Conservation (phyloP, 2,113 vertebrate genomes). For the Canis aureus region DNA sequence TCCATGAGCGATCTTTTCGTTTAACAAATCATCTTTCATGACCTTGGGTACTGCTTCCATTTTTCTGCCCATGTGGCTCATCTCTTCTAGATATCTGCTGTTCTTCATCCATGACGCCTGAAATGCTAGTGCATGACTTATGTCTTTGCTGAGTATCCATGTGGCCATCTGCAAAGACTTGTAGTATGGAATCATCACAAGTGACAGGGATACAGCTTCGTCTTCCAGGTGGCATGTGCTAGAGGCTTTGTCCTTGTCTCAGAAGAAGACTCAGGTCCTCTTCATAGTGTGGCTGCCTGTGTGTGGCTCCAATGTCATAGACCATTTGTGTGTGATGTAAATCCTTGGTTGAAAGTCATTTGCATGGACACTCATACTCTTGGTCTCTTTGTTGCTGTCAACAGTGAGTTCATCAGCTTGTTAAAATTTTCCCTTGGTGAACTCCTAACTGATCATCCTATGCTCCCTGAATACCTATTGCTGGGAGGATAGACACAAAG, state of each 20-base stretch:
- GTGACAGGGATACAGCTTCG: not conserved
- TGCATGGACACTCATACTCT: slow-evolving; percentile 17
- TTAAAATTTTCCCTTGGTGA: not conserved
- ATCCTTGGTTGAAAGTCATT: slow-evolving; percentile 38
- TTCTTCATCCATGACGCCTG: not conserved
- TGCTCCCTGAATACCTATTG: not conserved
- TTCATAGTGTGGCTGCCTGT: not conserved
- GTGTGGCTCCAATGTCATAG: not conserved
- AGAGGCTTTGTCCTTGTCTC: not conserved
- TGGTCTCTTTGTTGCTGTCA: slow-evolving; percentile 18
- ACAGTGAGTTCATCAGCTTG: slow-evolving; percentile 43
- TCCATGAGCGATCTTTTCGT: not conserved
- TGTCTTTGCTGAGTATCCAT: not conserved
- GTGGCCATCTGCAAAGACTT: not conserved
- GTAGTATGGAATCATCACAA: not conserved
- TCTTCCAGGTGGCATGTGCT: not conserved
- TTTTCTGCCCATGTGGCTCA: not conserved
- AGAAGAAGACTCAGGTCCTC: not conserved
- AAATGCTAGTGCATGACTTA: not conserved
- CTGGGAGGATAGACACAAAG: not conserved
- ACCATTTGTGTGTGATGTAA: not conserved
- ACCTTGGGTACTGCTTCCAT: not conserved
- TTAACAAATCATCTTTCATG: not conserved
- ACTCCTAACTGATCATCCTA: slow-evolving; percentile 39
- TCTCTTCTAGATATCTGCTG: not conserved